A percentile compares a stretch with the other conserved stretches of the same genome.
Conservation (phyloP, 2,888 invertebrate species). For the Sthenelais limicola region DNA sequence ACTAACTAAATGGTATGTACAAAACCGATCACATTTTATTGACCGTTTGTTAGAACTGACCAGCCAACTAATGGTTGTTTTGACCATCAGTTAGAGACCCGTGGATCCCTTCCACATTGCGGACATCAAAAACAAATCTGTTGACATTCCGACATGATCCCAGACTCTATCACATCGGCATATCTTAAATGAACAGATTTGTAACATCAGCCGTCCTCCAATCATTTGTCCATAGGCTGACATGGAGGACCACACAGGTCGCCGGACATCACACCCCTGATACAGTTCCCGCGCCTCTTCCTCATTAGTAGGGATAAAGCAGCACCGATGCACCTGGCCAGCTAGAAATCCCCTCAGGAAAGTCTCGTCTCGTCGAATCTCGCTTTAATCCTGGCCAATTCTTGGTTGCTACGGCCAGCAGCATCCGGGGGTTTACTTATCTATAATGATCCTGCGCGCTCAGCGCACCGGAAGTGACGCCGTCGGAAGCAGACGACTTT, state of each 20-base stretch:
- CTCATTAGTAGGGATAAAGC: conserved; percentile 25
- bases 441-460: conserved; percentile 35
- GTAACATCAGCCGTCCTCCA: conserved; percentile 14
- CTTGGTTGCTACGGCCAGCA: conserved; percentile 17
- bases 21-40: too few species aligned
- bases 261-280: background rate
- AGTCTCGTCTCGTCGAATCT: too few species aligned
- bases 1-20: too few species aligned
- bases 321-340: background rate
- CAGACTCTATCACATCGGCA: conserved; percentile 36
- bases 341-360: conserved; percentile 24
- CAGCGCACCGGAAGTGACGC: conserved; percentile 30
- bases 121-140: conserved; percentile 32
- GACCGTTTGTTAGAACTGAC: background rate
- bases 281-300: background rate
- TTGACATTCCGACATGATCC: conserved; percentile 21
- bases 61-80: background rate
- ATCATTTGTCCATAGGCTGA: conserved; percentile 28
- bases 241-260: conserved; percentile 36
- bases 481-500: conserved; percentile 33
- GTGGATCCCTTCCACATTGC: background rate
- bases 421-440: conserved; percentile 24
- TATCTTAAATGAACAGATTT: conserved; percentile 39
- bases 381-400: conserved; percentile 28
- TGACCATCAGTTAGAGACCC: conserved; percentile 15